Evolutionary conservation across 2,888 invertebrate species (phyloP).

Genomic region (Drosophila pegasa): DNA sequence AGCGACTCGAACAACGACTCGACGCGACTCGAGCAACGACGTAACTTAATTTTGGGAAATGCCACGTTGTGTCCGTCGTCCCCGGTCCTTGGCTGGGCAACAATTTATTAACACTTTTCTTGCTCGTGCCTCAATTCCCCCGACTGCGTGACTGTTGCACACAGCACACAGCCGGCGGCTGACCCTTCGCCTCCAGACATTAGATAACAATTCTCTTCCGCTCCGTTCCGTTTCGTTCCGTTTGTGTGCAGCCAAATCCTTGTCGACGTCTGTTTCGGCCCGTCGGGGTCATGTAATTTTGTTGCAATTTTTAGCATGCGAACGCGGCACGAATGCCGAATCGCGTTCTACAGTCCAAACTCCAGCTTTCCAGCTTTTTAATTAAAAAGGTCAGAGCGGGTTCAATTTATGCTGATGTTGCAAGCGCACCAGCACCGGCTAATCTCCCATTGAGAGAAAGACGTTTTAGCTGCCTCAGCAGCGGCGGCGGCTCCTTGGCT

Average conservation of each 20-base stretch:
- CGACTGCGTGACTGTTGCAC: conserved; percentile 70
- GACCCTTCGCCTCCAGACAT: conserved; percentile 78
- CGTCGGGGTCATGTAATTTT: conserved; percentile 55
- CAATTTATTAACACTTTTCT: conserved; percentile 79
- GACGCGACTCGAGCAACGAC: conserved; percentile 16
- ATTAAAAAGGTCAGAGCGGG: conserved; percentile 75
- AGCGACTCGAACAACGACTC: conserved; percentile 12
- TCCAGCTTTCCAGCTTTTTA: conserved; percentile 55
- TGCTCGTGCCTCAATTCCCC: conserved; percentile 55
- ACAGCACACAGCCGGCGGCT: conserved; percentile 43
- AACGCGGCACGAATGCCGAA: conserved; percentile 69
- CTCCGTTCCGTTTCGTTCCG: conserved; percentile 50
- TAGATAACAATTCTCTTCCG: conserved; percentile 72
- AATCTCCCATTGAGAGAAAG: conserved; percentile 42
- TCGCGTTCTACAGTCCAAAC: conserved; percentile 36
- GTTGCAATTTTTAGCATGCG: conserved; percentile 76
- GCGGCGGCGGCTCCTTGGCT: conserved; percentile 1
- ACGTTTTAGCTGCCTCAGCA: conserved; percentile 41
- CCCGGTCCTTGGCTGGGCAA: conserved; percentile 36
- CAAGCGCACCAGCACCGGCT: conserved; percentile 19
- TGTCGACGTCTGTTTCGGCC: conserved; percentile 26
- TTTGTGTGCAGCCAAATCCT: conserved; percentile 50
- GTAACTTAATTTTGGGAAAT: conserved; percentile 55
- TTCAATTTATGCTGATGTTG: conserved; percentile 72
- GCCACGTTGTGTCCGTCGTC: conserved; percentile 9